Conservation (phyloP, 2,888 invertebrate species). For the Clostera curtula region DNA sequence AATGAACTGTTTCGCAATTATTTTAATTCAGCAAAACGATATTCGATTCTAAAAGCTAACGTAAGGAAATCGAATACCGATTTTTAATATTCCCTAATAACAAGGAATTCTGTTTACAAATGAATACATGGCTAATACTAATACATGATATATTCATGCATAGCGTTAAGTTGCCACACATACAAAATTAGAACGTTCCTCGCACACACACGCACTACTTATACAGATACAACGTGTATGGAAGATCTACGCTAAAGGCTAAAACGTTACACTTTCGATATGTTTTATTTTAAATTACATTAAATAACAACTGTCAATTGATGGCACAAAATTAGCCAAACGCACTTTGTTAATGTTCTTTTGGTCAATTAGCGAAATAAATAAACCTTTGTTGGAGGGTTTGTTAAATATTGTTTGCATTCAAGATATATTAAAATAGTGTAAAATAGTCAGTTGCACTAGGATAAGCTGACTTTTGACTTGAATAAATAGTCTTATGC, state of each 20-base stretch:
- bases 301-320: conserved; percentile 57
- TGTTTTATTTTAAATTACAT: conserved; percentile 63
- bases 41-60: too few relatives aligned
- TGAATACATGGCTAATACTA: conserved; percentile 40
- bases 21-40: too few relatives aligned
- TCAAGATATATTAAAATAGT: too few relatives aligned
- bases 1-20: too few relatives aligned
- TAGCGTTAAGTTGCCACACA: too few relatives aligned
- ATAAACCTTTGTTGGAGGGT: conserved; percentile 13
- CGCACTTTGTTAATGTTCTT: conserved; percentile 25
- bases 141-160: conserved; percentile 44
- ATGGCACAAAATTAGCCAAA: conserved; percentile 65
- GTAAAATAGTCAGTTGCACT: too few relatives aligned
- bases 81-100: too few relatives aligned
- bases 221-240: conserved; percentile 50
- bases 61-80: too few relatives aligned
- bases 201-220: conserved; percentile 47
- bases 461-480: too few relatives aligned
- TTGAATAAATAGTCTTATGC: too few relatives aligned
- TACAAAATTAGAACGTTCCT: conserved; percentile 29
- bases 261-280: conserved; percentile 68
- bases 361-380: conserved; percentile 38
- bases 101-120: too few relatives aligned
- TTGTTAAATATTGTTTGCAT: too few relatives aligned
- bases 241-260: conserved; percentile 73